Evolutionary conservation across 2,888 invertebrate genomes (phyloP).

Genomic region (Drosophila greeni): DNA sequence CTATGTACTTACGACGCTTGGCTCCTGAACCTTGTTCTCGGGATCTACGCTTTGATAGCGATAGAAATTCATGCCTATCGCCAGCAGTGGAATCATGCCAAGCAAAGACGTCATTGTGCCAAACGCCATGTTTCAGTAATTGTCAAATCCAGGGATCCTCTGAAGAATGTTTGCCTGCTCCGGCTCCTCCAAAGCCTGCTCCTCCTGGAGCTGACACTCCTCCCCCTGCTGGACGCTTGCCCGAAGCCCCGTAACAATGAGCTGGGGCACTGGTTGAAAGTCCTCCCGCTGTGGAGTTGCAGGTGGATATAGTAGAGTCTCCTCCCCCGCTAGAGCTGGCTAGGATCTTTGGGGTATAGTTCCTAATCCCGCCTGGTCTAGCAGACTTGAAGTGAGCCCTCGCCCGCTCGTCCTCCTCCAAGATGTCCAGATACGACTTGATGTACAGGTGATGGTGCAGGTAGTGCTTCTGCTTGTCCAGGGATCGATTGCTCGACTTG

Average conservation of each 20-base stretch:
- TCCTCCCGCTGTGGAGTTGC: conserved; percentile 15
- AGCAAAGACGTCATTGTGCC: conserved; percentile 84
- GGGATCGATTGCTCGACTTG: conserved; percentile 70
- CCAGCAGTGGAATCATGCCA: conserved; percentile 89
- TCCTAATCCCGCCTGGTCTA: conserved; percentile 83
- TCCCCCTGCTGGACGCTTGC: conserved; percentile 32
- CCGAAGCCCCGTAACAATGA: conserved; percentile 41
- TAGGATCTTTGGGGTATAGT: conserved; percentile 86
- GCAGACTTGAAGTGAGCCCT: conserved; percentile 80
- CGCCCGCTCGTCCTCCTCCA: conserved; percentile 80
- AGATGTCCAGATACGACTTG: conserved; percentile 80
- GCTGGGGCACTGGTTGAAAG: conserved; percentile 71
- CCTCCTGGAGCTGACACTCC: neutral
- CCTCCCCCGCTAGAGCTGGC: conserved; percentile 64
- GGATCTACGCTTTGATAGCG: conserved; percentile 90
- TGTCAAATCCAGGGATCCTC: conserved; percentile 84
- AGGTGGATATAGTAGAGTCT: conserved; percentile 20
- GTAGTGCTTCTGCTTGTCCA: conserved; percentile 79
- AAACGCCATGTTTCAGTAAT: conserved; percentile 80
- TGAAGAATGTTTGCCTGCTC: conserved; percentile 32
- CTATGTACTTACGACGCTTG: conserved; percentile 82
- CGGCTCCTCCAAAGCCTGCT: neutral
- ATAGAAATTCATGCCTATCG: conserved; percentile 89
- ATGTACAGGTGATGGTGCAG: conserved; percentile 81
- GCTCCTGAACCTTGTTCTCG: conserved; percentile 87